These are phyloP conservation scores for Spheniscus humboldti DNA, from an alignment of 2,797 vertebrate genomes.

Conservation along the genomic window DNA sequence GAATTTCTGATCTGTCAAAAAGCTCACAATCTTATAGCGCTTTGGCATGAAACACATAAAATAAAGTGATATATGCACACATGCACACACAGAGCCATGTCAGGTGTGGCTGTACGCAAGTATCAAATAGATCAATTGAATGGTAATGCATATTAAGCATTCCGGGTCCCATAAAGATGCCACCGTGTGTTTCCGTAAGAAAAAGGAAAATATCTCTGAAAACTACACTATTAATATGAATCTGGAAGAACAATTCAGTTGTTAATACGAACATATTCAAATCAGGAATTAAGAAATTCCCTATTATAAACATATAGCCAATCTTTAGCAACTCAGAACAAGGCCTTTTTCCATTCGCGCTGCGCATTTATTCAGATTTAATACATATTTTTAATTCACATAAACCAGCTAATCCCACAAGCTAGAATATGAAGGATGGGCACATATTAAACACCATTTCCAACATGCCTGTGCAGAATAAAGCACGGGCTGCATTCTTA, in stretches of 20 bases:
- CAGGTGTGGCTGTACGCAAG: conserved; percentile 17
- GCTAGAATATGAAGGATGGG: background rate
- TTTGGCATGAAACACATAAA: background rate
- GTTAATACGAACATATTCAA: background rate
- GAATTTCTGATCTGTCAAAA: background rate
- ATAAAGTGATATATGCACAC: background rate
- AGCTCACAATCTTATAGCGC: background rate
- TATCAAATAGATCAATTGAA: background rate
- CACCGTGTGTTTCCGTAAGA: background rate
- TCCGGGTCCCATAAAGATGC: background rate
- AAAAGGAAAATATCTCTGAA: background rate
- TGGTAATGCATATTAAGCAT: background rate
- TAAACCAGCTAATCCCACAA: background rate
- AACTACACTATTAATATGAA: background rate
- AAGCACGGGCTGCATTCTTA: background rate
- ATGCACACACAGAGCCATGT: background rate
- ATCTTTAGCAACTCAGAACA: background rate
- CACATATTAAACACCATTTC: background rate
- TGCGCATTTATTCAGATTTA: background rate
- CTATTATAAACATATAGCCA: background rate
- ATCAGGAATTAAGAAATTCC: background rate
- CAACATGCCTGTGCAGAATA: background rate
- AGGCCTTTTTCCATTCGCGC: background rate
- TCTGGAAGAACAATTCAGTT: background rate
- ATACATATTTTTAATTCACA: background rate